Base-by-base conservation (phyloP, 1,140 invertebrate species). In the Pseudachorutes palmiensis region DNA sequence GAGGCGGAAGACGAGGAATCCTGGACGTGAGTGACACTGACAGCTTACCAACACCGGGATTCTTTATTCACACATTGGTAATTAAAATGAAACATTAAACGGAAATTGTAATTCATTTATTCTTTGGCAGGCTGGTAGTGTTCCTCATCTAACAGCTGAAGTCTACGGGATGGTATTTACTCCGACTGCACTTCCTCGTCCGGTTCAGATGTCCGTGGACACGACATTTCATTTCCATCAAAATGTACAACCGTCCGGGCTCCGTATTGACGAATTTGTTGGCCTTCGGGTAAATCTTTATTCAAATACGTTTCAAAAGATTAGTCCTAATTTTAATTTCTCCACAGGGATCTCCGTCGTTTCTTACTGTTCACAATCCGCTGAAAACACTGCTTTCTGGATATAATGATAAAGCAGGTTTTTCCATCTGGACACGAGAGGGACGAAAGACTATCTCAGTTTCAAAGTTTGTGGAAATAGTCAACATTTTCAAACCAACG, bases 91-190 rank as follows among this genome's bases (percentile, higher is more conserved):
- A n/a, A 32, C 19, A 41, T 32, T 41, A 36, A 12, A 30, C 36
- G 5, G 5, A 12, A 51, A 49, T 45, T 51, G 1, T 2, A 22
- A 26, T 16, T 29, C 19, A 9, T n/a, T 22, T 36, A 49, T 24
- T 65, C 1, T 48, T 24, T 66, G 61, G 9, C 48, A 87, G 83
- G 78, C 79, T 64, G 86, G 85, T 12, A 82, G 83, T 71, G 79
- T 87, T 64, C 86, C 86, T 1, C 84, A 86, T 76, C 77, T 87
- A 12, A 84, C 82, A 0, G 81, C 82, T 63, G 85, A 87, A 78
- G 83, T 86, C 0, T 81, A 87, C n/a, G 80, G 84, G 74, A 77
- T 80, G 63, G 72, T 86, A 14, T 71, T 63, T 77, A 82, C n/a
- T 1, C 31, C 64, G 29, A 41, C 30, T 12, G 3, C 22, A 1